Evolutionary conservation across 2,113 vertebrate species (phyloP), one percentile per base, ranked within the genome.

Genomic region (Indicator indicator): DNA sequence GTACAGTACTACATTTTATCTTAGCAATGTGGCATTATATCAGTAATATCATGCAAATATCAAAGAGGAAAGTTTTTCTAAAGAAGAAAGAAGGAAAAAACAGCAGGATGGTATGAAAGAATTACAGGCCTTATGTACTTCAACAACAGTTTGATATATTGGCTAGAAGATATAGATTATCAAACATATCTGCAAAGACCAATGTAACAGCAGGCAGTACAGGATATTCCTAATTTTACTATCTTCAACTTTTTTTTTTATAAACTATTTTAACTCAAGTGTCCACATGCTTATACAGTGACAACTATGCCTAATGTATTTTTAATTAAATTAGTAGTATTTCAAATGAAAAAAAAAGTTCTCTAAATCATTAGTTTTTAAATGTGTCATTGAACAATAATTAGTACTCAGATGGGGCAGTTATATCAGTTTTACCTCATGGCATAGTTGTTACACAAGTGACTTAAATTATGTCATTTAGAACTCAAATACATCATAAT

Each of bases 1-100:
- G 82, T 55, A 30, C 13, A 83, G 64, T 58, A 52, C 6, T 75
- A 40, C 30, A 58, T 82, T 89, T 94, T 79, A 70, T 93, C 32
- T 93, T 67, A 60, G 42, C 72, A 52, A 87, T 69, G 42, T 77
- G 42, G 11, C 62, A 82, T 95, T 96, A 88, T 95, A 42, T 92
- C 54, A 62, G 54, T 68, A 62, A 58, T 86, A 88, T 63, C 36
- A 88, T 60, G 76, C 16, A 90, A 96, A 93, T 92, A 83, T 13
- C 13, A 80, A 85, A 86, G 32, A 81, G 95, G 3, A 83, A 90
- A 28, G 3, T 36, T 23, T 62, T 40, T 91, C n/a, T 79, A 91
- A 94, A 95, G 23, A 69, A 59, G 7, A 90, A 69, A 59, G 65
- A 68, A 80, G 5, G 14, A 52, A 82, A 68, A 60, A 93, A 9